Evolutionary conservation across 2,888 invertebrate genomes (phyloP), one percentile per base, ranked within the genome.

Genomic region (Orthonevra nobilis): DNA sequence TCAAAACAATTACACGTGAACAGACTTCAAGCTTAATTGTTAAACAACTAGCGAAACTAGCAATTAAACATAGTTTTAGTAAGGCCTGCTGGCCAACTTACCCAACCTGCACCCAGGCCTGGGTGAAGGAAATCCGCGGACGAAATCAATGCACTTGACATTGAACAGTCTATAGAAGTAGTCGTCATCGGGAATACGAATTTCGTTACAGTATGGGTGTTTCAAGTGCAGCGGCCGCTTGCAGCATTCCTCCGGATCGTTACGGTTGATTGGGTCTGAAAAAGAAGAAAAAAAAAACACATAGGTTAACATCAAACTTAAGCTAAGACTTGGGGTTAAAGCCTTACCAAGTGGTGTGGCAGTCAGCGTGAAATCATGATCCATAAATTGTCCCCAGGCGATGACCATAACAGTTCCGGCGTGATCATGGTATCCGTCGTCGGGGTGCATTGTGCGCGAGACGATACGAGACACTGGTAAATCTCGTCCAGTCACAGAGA

Each of bases 311-410:
- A 38, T 3, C 2, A 40, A 28, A 28, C 40, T 15, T 40, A 7
- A 73, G 64, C 50, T 42, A 60, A n/a, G n/a, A n/a, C n/a, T n/a
- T 30, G 36, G 30, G 15, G 4, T 9, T 10, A 17, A 61, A 81
- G n/a, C n/a, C 89, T 89, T 90, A 96, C 96, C 96, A 81, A 96
- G 90, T 38, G 96, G 96, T 19, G 96, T 96, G 82, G 92, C 96
- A 63, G 96, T 96, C 32, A 96, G 91, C 3, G 96, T 96, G 84
- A 95, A 95, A 88, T 97, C 97, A 90, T 97, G 97, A 89, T 97
- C 97, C 93, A 97, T 96, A 89, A 97, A 96, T 89, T 97, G 97
- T 83, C 97, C 97, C 97, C 97, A 97, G 64, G 96, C 96, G 81
- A 88, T 88, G 46, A 97, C 93, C 94, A 97, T 95, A 84, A 96